Conservation (phyloP, 2,888 invertebrate genomes). For the Melinopterus prodromus region DNA sequence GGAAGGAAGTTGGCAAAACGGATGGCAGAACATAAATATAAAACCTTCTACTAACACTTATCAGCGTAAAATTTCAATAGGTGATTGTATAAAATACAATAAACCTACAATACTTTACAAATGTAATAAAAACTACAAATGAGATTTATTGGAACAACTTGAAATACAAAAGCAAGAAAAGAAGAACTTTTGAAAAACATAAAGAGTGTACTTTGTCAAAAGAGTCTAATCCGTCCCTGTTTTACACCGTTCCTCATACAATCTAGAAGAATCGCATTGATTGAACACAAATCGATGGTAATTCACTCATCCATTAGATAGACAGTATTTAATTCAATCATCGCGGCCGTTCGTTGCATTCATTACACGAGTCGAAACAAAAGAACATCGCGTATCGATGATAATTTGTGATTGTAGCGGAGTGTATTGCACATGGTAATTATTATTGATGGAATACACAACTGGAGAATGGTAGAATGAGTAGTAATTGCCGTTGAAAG, state of each 20-base stretch:
- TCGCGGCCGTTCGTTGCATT: not conserved
- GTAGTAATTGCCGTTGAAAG: not conserved
- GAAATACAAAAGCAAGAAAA: too few species aligned
- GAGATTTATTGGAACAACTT: too few species aligned
- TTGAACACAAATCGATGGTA: not conserved
- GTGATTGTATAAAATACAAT: too few species aligned
- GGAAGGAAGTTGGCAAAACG: too few species aligned
- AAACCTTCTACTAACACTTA: too few species aligned
- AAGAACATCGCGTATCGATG: not conserved
- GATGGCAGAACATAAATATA: too few species aligned
- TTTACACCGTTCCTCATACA: not conserved
- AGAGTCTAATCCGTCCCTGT: not conserved
- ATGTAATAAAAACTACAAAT: too few species aligned
- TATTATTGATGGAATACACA: not conserved
- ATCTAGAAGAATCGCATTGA: not conserved
- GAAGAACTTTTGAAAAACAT: too few species aligned
- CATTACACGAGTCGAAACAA: not conserved
- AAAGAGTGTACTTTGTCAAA: too few species aligned
- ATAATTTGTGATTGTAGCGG: not conserved
- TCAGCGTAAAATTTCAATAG: too few species aligned
- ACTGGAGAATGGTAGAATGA: not conserved
- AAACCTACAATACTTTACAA: too few species aligned
- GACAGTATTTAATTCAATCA: conserved; percentile 4
- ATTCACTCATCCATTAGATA: not conserved
- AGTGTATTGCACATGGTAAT: not conserved